Base-by-base conservation (phyloP, 2,888 invertebrate species). In the Dione vanillae region DNA sequence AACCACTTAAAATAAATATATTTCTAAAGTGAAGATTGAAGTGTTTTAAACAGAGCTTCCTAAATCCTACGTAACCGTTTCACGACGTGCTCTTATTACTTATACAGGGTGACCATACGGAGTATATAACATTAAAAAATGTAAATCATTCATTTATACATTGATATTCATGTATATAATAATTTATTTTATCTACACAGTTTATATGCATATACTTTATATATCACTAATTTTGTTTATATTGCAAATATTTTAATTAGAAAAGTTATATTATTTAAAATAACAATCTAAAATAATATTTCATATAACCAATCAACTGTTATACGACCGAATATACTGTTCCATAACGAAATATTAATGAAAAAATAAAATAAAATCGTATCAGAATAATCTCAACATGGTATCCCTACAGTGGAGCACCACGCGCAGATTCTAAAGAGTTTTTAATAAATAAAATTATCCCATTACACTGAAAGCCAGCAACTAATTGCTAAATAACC, bases 361-460 rank as follows among this genome's bases (percentile, higher is more conserved):
- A 37, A 37, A 35, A 20, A 0, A 2, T n/a, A 12, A 20, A 19
- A 10, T 19, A 12, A 12, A 16, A 9, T 56, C 5, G n/a, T 11
- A 37, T 5, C 9, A 16, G 9, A 37, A 14, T 2, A 27, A 27
- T 27, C 5, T 27, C 12, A 51, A 12, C 27, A 56, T 66, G 61
- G 69, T 11, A n/a, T 7, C 52, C 64, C 72, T 69, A 51, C 45
- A 45, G 27, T n/a, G 65, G 41, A 69, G 70, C 70, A 67, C 59
- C 67, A 70, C 65, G 65, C 64, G 64, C 62, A 12, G 70, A 59
- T 70, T 67, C 59, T 65, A 67, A 75, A 72, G 68, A 72, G 73
- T 77, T 79, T 77, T 79, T 76, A 77, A 78, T 78, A 78, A 78
- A 79, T 76, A 76, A 75, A 77, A 77, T 78, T 75, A 78, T 69